Evolutionary conservation across 2,888 invertebrate species (phyloP), one percentile per base, ranked within the genome.

Genomic region (Drosophila lacicola): DNA sequence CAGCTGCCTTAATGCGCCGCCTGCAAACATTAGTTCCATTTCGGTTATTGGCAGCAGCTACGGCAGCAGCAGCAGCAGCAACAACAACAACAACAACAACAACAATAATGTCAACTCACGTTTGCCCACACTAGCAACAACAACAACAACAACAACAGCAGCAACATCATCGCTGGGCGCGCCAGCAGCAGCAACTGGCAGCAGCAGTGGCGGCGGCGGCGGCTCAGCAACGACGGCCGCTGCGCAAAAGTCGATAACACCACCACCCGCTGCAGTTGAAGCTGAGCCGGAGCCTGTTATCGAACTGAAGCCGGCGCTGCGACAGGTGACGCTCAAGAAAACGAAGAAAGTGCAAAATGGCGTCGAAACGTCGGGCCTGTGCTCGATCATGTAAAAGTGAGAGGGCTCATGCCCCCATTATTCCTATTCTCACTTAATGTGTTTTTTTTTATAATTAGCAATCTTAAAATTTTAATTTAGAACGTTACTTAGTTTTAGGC

Each of bases 291-390:
- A 91, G 61, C 80, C 79, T 19, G 79, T 85, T 42, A 72, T 88
- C 56, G 94, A 94, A 70, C 93, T 94, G 45, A 97, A 97, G 91
- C 95, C 96, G 0, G 92, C 93, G 9, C 91, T 97, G 42, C 93
- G 93, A 75, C 95, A 95, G 55, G 93, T 95, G 44, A 94, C 94
- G 76, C 93, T 98, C 53, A 95, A 95, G 74, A 94, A 95, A 83
- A 94, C 95, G 79, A 96, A 96, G 3, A 95, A 95, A 0, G 94
- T 96, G 45, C 93, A 94, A 64, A 95, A 94, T 90, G 97, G 97
- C 34, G 94, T 94, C 70, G 97, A 98, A 91, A 93, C 97, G 19
- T 97, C 97, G 0, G 97, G 96, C 34, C 93, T 98, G 80, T 98
- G 98, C 93, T 95, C 96, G 54, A 96, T 98, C 82, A 97, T 97